A percentile compares a stretch with the other conserved stretches of the same genome.
phyloP scores from a whole-genome alignment of 2,797 vertebrate genomes.

The Danio kyathit region DNA sequence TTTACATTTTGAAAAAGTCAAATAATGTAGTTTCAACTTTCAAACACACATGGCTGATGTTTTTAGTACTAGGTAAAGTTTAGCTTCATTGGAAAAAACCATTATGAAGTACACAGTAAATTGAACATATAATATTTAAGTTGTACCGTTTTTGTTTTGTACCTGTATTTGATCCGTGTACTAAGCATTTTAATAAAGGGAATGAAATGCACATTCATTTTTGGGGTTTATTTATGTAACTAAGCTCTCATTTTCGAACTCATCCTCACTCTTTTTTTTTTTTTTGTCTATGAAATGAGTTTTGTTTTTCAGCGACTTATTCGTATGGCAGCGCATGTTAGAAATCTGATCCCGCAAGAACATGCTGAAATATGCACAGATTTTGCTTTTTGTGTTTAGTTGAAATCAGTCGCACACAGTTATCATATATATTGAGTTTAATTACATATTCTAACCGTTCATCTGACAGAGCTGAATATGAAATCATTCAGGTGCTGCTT shows the following conservation, averaged over 20 bases:
- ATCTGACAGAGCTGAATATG: background rate
- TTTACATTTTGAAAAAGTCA: conserved; percentile 54
- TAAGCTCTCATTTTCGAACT: conserved; percentile 30
- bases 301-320: background rate
- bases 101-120: conserved; percentile 54
- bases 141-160: conserved; percentile 52
- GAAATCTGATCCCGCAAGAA: background rate
- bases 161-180: conserved; percentile 62
- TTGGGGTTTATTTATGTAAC: conserved; percentile 18
- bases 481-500: conserved; percentile 11
- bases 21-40: conserved; percentile 58
- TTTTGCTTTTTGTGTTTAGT: background rate
- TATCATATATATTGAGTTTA: background rate
- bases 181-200: conserved; percentile 67
- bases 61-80: conserved; percentile 54
- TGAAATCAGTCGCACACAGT: background rate
- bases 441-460: background rate
- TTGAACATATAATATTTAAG: conserved; percentile 56
- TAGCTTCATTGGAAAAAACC: conserved; percentile 57
- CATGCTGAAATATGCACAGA: background rate
- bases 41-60: conserved; percentile 50
- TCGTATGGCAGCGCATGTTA: background rate
- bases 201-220: conserved; percentile 52
- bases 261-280: conserved; percentile 13
- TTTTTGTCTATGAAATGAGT: background rate